A percentile compares a stretch with the other conserved stretches of the same genome.
These are phyloP conservation scores for Harpalus rufipes DNA, from an alignment of 2,888 invertebrate species.

Conservation along the genomic window DNA sequence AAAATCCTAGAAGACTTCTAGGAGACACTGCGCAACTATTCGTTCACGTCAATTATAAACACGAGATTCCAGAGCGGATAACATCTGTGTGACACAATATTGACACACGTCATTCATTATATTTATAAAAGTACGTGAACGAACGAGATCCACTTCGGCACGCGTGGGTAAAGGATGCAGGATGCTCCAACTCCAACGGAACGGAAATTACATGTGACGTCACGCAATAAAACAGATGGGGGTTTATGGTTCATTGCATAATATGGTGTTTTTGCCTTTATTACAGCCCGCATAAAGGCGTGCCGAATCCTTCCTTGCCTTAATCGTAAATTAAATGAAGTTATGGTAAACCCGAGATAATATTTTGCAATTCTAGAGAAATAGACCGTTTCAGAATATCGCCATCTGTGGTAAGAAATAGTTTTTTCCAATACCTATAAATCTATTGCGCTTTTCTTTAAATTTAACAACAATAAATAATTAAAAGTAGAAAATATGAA, in stretches of 20 bases:
- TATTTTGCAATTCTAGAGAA: not conserved
- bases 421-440: too few species aligned
- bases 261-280: conserved; percentile 32
- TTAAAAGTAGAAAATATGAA: too few species aligned
- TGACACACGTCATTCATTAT: conserved; percentile 66
- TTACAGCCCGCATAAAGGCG: conserved; percentile 54
- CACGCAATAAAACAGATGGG: conserved; percentile 51
- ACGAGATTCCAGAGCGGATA: conserved; percentile 59
- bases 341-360: conserved; percentile 6
- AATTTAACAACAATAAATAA: too few species aligned
- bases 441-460: too few species aligned
- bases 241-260: conserved; percentile 59
- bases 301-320: conserved; percentile 32
- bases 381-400: not conserved
- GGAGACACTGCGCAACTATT: conserved; percentile 53
- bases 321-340: conserved; percentile 42
- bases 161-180: conserved; percentile 44
- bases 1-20: conserved; percentile 48
- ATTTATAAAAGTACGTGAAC: conserved; percentile 53
- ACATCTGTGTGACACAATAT: conserved; percentile 63
- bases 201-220: conserved; percentile 46
- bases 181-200: conserved; percentile 13
- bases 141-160: conserved; percentile 36
- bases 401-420: too few species aligned
- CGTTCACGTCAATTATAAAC: conserved; percentile 65